Conservation (phyloP, 2,113 vertebrate genomes). For the Cyanistes caeruleus region DNA sequence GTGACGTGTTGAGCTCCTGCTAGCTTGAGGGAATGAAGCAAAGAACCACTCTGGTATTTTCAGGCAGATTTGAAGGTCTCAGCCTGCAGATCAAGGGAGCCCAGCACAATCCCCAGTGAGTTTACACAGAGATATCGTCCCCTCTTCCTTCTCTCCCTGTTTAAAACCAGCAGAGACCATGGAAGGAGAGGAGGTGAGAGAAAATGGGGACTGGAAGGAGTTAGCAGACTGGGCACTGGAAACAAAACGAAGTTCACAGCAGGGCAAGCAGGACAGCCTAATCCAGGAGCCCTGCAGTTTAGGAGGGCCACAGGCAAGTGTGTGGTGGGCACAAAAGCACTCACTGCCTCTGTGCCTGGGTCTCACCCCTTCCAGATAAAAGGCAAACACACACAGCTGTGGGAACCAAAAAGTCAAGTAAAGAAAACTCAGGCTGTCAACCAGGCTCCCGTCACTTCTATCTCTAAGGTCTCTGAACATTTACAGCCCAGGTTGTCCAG, state of each 20-base stretch:
- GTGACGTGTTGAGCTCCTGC: background rate
- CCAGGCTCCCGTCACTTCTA: background rate
- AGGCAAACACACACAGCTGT: background rate
- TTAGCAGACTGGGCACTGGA: background rate
- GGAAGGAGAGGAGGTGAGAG: background rate
- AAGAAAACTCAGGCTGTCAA: background rate
- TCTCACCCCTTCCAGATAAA: background rate
- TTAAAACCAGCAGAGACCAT: background rate
- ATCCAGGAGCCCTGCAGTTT: background rate
- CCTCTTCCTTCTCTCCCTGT: background rate
- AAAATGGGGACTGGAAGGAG: background rate
- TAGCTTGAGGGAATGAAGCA: background rate
- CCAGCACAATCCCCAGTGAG: background rate
- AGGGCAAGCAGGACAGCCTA: background rate
- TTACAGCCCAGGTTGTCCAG: background rate
- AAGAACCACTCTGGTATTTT: background rate
- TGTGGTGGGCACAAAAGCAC: background rate
- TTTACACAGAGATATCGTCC: background rate
- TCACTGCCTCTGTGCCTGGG: background rate
- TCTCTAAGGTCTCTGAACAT: background rate
- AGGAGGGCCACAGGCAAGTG: background rate
- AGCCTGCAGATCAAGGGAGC: background rate
- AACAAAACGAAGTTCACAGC: background rate
- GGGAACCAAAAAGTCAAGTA: background rate
- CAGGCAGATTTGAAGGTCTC: background rate